These are phyloP conservation scores for Propithecus deckenii DNA, from an alignment of 2,797 vertebrate genomes.

Conservation along the genomic window DNA sequence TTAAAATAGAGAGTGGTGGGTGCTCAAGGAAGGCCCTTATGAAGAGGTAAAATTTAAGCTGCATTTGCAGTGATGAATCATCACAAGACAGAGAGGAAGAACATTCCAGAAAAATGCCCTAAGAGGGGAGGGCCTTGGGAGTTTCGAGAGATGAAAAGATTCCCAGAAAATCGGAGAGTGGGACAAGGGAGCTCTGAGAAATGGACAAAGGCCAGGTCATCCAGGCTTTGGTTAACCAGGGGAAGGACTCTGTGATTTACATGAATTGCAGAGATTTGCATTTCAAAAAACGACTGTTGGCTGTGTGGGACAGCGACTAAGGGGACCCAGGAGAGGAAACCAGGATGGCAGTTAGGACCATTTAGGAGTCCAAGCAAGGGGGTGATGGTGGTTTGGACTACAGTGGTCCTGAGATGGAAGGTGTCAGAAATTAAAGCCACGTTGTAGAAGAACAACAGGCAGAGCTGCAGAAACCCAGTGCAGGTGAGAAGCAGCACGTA, in stretches of 20 bases:
- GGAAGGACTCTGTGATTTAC: background rate
- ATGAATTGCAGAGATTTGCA: background rate
- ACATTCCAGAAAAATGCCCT: background rate
- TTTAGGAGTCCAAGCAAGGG: background rate
- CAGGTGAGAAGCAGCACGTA: background rate
- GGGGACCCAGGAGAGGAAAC: no score
- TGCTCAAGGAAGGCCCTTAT: background rate
- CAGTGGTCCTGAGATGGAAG: fast-evolving
- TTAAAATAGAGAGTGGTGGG: background rate
- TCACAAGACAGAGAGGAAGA: background rate
- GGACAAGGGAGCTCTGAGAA: background rate
- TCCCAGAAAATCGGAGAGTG: background rate
- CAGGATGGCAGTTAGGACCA: background rate
- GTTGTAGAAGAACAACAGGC: fast-evolving
- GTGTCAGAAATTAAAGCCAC: background rate
- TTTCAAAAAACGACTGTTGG: background rate
- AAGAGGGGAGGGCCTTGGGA: background rate
- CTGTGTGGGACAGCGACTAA: fast-evolving
- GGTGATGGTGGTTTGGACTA: background rate
- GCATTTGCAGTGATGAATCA: background rate
- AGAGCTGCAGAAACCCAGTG: background rate
- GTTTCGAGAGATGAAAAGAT: background rate
- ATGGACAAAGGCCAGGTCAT: background rate
- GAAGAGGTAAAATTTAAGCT: background rate
- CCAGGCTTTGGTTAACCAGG: background rate